phyloP scores from a whole-genome alignment of 2,888 invertebrate species.

The Balanococcus diminutus region DNA sequence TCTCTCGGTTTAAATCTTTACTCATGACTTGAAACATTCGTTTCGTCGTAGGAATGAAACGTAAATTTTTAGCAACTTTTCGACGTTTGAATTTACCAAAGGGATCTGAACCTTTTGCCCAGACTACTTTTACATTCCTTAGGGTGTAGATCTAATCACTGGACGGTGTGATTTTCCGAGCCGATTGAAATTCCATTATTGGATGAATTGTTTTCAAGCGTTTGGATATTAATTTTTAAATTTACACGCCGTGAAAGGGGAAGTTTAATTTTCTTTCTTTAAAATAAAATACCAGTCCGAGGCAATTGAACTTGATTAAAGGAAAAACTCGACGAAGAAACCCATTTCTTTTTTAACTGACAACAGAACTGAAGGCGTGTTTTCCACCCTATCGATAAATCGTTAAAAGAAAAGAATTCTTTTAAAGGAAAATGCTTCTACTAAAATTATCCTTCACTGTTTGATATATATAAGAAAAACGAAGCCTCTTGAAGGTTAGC shows the following conservation, averaged over 20 bases:
- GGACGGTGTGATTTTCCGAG: neutral
- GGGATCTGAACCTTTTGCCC: neutral
- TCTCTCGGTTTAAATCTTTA: neutral
- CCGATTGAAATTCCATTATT: neutral
- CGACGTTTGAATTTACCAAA: neutral
- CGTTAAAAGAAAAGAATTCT: slow-evolving; percentile 8
- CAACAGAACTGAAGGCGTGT: slow-evolving; percentile 34
- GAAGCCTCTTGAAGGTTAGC: neutral
- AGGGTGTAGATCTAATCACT: neutral
- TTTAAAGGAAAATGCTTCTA: slow-evolving; percentile 11
- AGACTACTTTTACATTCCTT: neutral
- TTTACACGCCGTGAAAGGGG: neutral
- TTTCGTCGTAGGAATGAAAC: neutral
- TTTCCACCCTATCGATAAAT: slow-evolving; percentile 32
- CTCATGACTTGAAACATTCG: neutral
- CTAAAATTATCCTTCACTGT: slow-evolving; percentile 21
- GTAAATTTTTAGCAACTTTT: neutral
- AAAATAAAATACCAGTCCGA: slow-evolving; percentile 19
- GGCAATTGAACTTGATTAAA: slow-evolving; percentile 21
- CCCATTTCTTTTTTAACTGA: slow-evolving; percentile 39
- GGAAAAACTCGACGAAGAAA: slow-evolving; percentile 1
- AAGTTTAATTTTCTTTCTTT: neutral
- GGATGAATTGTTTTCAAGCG: neutral
- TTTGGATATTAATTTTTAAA: neutral
- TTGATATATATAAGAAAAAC: slow-evolving; percentile 39